These are phyloP conservation scores for Heliconius erato DNA, from an alignment of 2,888 invertebrate species.

Conservation along the genomic window DNA sequence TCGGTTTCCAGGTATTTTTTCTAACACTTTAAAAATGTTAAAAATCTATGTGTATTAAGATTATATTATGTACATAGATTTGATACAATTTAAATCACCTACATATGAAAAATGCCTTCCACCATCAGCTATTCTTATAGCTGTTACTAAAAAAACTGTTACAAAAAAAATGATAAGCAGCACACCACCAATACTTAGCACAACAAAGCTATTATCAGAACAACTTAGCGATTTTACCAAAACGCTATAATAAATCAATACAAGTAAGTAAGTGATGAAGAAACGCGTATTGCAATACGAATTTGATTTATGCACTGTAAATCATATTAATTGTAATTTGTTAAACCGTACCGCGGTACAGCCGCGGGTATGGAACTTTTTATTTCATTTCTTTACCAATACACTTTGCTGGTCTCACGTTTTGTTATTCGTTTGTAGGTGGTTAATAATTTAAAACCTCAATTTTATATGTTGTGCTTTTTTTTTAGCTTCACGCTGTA, in stretches of 20 bases:
- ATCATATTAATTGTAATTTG: slow-evolving; percentile 80
- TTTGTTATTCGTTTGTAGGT: slow-evolving; percentile 27
- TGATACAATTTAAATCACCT: not conserved
- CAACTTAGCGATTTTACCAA: slow-evolving; percentile 15
- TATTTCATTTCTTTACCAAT: slow-evolving; percentile 18
- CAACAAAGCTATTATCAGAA: slow-evolving; percentile 5
- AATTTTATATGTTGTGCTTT: no score
- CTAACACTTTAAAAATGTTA: no score
- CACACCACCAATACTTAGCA: not conserved
- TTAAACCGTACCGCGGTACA: slow-evolving; percentile 56
- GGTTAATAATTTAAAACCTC: slow-evolving; percentile 28
- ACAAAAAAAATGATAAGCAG: not conserved
- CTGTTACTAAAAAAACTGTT: no score
- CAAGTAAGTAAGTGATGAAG: slow-evolving; percentile 38
- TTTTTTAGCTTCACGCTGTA: not conserved
- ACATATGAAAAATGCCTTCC: not conserved
- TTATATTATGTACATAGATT: no score
- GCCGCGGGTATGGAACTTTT: slow-evolving; percentile 48
- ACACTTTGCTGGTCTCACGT: slow-evolving; percentile 13
- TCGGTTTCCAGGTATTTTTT: no score
- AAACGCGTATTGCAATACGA: slow-evolving; percentile 46
- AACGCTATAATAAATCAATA: slow-evolving; percentile 37
- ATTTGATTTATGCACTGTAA: slow-evolving; percentile 70
- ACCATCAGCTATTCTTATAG: not conserved
- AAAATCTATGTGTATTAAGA: no score